These are phyloP conservation scores for Ophioninae sp. DNA, from an alignment of 2,888 invertebrate species.

Conservation along the genomic window DNA sequence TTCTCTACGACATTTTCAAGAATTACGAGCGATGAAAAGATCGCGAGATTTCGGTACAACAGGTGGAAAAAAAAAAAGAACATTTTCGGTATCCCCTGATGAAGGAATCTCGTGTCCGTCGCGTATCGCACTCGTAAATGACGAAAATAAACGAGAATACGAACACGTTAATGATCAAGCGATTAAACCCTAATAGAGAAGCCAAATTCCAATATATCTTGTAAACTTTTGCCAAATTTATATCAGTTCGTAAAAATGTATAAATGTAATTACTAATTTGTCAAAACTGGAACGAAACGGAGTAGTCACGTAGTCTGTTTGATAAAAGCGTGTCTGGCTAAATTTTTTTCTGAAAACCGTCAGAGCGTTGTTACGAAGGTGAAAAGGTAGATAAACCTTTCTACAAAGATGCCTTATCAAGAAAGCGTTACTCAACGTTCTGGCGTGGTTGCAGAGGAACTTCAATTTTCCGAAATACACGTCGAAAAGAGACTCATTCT, in stretches of 20 bases:
- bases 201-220: neutral
- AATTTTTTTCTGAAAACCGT: too few species aligned
- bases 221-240: neutral
- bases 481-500: too few species aligned
- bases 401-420: too few species aligned
- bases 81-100: conserved; percentile 12
- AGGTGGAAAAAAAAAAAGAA: neutral
- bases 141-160: neutral
- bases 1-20: neutral
- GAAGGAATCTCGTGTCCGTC: conserved; percentile 42
- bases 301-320: too few species aligned
- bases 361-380: too few species aligned
- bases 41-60: conserved; percentile 13
- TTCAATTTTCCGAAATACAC: too few species aligned
- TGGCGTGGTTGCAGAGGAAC: too few species aligned
- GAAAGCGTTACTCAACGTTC: too few species aligned
- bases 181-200: neutral
- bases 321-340: too few species aligned
- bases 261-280: neutral
- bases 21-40: neutral
- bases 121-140: neutral
- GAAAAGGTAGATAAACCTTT: too few species aligned
- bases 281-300: too few species aligned
- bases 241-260: neutral
- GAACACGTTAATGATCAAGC: neutral